Conservation (phyloP, 2,113 vertebrate genomes). For the Typhlomys cinereus region DNA sequence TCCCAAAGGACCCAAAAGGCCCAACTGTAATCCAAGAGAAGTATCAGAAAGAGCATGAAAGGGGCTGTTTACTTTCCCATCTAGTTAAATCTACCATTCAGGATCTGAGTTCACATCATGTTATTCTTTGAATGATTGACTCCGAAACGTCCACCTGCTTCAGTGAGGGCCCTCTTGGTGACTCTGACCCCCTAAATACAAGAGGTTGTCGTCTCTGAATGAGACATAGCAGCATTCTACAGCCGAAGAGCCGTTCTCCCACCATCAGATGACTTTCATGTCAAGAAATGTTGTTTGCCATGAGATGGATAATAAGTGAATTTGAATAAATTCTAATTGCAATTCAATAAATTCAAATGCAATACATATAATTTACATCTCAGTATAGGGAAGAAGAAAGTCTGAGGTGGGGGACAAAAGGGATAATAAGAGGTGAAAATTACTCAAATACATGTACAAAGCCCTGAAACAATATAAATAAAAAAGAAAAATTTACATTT, state of each 20-base stretch:
- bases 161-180: neutral
- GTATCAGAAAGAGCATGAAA: neutral
- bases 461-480: too few species aligned
- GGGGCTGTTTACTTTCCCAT: neutral
- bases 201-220: neutral
- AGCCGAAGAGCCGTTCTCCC: neutral
- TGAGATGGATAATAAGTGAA: constrained; percentile 45
- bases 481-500: neutral
- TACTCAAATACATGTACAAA: too few species aligned
- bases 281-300: constrained; percentile 32
- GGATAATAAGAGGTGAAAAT: too few species aligned
- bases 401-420: too few species aligned
- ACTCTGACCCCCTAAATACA: neutral
- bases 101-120: neutral
- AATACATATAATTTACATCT: neutral
- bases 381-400: too few species aligned
- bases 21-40: constrained; percentile 17
- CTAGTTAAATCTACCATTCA: neutral
- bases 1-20: neutral
- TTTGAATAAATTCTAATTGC: constrained; percentile 65
- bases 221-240: neutral
- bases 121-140: neutral
- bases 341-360: constrained; percentile 70
- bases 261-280: constrained; percentile 4
- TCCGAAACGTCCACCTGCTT: neutral